Conservation (phyloP, 1,140 invertebrate genomes). For the Hermetia illucens region DNA sequence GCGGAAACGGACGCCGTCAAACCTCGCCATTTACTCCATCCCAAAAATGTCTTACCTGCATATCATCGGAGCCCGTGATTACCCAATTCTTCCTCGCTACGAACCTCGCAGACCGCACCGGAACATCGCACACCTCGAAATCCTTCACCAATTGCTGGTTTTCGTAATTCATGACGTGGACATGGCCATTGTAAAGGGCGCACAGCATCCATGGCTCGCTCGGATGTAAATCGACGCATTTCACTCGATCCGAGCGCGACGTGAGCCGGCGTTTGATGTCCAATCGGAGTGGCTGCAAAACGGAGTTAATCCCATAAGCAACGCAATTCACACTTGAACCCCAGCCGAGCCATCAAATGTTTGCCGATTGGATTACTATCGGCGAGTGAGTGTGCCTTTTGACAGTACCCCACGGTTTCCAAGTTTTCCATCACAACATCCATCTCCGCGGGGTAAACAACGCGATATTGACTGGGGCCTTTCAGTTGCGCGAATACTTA, state of each 20-base stretch:
- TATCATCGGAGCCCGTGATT: conserved; percentile 93
- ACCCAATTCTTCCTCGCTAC: conserved; percentile 98
- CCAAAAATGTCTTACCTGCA: conserved; percentile 51
- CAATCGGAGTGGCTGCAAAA: conserved; percentile 73
- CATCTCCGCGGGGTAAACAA: too few species aligned
- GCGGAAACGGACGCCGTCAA: too few species aligned
- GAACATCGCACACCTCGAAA: conserved; percentile 80
- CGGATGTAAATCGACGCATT: conserved; percentile 95
- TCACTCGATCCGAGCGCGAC: conserved; percentile 93
- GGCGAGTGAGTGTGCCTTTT: too few species aligned
- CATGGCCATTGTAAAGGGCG: conserved; percentile 95
- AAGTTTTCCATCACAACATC: too few species aligned
- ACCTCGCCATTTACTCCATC: too few species aligned
- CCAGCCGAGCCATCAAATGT: too few species aligned
- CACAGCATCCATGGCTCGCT: conserved; percentile 97
- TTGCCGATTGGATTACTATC: too few species aligned
- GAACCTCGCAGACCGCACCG: conserved; percentile 90
- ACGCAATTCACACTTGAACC: too few species aligned
- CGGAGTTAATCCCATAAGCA: too few species aligned
- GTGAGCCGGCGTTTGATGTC: conserved; percentile 97
- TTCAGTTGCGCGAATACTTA: too few species aligned
- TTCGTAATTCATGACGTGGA: conserved; percentile 99
- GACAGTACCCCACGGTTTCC: too few species aligned
- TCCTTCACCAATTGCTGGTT: conserved; percentile 48
- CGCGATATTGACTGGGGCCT: too few species aligned